Evolutionary conservation across 2,888 invertebrate species (phyloP), one percentile per base, ranked within the genome.

Genomic region (Sphaerophoria rueppellii): DNA sequence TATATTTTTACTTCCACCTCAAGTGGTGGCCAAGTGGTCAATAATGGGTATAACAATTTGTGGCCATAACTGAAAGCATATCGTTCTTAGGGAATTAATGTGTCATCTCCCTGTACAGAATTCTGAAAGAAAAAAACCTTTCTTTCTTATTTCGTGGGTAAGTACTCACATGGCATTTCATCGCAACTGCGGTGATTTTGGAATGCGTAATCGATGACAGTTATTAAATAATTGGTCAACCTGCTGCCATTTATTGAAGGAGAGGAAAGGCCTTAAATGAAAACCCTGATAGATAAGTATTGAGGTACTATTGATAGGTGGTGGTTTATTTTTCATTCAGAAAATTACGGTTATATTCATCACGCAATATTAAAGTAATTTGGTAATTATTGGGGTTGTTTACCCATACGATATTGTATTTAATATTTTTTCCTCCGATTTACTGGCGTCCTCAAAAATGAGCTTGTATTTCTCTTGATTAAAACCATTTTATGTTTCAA

Each of bases 121-220:
- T 9, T 43, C 11, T 9, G 34, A 46, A 48, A 40, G 4, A 40
- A 46, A 67, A 50, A 65, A 81, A 81, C 63, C 72, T 9, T 43
- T 43, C 37, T 24, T 32, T 24, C 2, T 2, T 24, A 24, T 24
- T 24, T 24, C 43, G 34, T 71, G 58, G 43, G 67, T 43, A 5
- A 12, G 9, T 71, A 79, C 61, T 79, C 79, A 65, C 55, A 55
- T 80, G 71, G 73, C 72, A 81, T 81, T 85, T 85, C 85, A 77
- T 77, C 70, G 77, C 61, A 58, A 76, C 72, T 77, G 77, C 65
- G 70, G 73, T 85, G 85, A 76, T 81, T 77, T 58, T 73, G 72
- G 76, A 85, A 85, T 77, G 85, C 81, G 85, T 85, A 85, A 85
- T 85, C 85, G 85, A 85, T 85, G 85, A 85, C 76, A 85, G 85